These are phyloP conservation scores for Itoplectis maculator DNA, from an alignment of 2,888 invertebrate genomes.

Conservation along the genomic window DNA sequence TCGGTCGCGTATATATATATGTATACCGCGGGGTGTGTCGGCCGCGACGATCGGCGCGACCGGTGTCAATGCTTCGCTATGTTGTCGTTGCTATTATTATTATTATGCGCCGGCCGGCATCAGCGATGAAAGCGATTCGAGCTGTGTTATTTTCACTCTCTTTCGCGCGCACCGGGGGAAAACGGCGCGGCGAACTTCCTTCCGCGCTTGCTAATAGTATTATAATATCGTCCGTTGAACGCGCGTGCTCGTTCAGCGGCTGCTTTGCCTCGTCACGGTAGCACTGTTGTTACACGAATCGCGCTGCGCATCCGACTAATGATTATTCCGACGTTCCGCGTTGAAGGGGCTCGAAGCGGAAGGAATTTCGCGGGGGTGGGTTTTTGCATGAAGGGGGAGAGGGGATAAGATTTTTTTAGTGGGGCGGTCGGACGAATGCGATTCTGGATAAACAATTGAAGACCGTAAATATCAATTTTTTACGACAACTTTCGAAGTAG, in stretches of 20 bases:
- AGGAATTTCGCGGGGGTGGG: not conserved
- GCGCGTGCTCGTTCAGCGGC: not conserved
- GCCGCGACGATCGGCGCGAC: too few relatives aligned
- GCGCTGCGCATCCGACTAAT: not conserved
- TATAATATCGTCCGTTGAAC: not conserved
- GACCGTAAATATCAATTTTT: too few relatives aligned
- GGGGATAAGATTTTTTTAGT: not conserved
- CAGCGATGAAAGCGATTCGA: conserved; percentile 8
- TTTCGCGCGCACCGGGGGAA: not conserved
- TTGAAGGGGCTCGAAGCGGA: not conserved
- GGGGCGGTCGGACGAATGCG: too few relatives aligned
- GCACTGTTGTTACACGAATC: conserved; percentile 11
- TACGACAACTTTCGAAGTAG: too few relatives aligned
- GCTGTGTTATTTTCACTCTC: conserved; percentile 6
- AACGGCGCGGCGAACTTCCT: conserved; percentile 11
- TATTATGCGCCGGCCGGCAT: not conserved
- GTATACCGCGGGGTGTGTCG: too few relatives aligned
- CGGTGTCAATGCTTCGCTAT: not conserved
- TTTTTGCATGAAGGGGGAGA: not conserved
- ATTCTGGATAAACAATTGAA: too few relatives aligned
- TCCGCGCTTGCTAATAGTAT: conserved; percentile 29
- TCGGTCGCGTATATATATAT: too few relatives aligned
- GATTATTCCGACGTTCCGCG: conserved; percentile 10
- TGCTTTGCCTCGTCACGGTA: conserved; percentile 34
- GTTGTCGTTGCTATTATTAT: not conserved